Base-by-base conservation (phyloP, 2,113 vertebrate species). In the Phycodurus eques region DNA sequence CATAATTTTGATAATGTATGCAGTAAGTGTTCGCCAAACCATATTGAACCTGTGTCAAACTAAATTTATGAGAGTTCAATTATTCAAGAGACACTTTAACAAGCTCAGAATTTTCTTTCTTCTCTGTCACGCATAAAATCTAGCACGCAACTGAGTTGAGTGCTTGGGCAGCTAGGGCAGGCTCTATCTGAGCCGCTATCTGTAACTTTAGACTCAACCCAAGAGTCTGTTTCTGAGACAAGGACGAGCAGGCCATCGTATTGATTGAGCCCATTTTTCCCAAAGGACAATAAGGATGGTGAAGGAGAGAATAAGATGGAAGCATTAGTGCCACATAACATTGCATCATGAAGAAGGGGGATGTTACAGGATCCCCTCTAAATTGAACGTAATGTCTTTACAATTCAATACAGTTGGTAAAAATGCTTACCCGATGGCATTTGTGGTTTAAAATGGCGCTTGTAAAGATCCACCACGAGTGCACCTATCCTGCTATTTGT, bases 241-340 rank as follows among this genome's bases (percentile, higher is more conserved):
- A 71, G 71, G 70, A 71, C 80, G 73, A 77, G 76, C 63, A 54
- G 59, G 85, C 85, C 80, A 83, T 78, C 80, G 73, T 89, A 92
- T 92, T 87, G 90, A 92, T 92, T 83, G 27, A 47, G 31, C 82
- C 70, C 71, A 15, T 71, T 80, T 82, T 68, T 87, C 88, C 87
- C 89, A 66, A 9, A 78, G 80, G 88, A 83, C 73, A 68, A 3
- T 67, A 84, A 74, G 57, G 70, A 69, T 71, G 74, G 59, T 63
- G 71, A 62, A 82, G 78, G 72, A 72, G 76, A 39, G 74, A 71
- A 68, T 71, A 86, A 85, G 79, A 91, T 86, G 85, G 88, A 88
- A 86, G 80, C 87, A 92, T 92, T 90, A 90, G 84, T 87, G 68
- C 81, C 80, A 78, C 75, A 88, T 90, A 88, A 87, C 68, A 83